These are phyloP conservation scores for Kryphioiulus occultus DNA, from an alignment of 2,888 invertebrate species.

Conservation along the genomic window DNA sequence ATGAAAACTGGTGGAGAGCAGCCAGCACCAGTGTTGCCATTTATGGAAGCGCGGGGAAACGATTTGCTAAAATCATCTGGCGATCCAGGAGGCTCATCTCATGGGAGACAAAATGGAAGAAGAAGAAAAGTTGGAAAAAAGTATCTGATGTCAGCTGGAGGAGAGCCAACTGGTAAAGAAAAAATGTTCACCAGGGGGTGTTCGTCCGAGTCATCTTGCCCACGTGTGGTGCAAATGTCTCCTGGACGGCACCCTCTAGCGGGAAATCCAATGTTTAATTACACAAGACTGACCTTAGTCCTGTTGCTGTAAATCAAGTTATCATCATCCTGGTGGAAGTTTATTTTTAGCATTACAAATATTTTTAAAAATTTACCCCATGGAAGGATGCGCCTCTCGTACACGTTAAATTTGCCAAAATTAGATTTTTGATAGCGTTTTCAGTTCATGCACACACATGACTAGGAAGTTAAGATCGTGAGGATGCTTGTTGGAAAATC, in stretches of 20 bases:
- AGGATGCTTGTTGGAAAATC: background rate
- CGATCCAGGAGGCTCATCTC: conserved; percentile 5
- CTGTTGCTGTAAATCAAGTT: background rate
- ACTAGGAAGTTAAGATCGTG: background rate
- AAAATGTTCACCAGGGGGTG: background rate
- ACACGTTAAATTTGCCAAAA: background rate
- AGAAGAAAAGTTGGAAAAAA: background rate
- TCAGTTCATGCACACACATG: background rate
- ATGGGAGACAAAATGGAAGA: background rate
- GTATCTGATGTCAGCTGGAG: background rate
- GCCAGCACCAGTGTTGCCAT: background rate
- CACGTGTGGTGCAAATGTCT: background rate
- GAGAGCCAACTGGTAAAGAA: background rate
- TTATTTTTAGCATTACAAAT: background rate
- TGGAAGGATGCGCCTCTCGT: background rate
- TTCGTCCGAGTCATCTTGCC: background rate
- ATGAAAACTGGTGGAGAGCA: background rate
- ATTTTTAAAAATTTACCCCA: no score
- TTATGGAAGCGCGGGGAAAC: conserved; percentile 1
- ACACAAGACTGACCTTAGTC: background rate
- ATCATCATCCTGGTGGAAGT: background rate
- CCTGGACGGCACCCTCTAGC: background rate
- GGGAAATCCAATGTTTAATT: background rate
- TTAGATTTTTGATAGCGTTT: background rate
- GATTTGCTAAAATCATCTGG: conserved; percentile 5